These are phyloP conservation scores for Proterorhinus semilunaris DNA, from an alignment of 2,113 vertebrate genomes.

Conservation along the genomic window DNA sequence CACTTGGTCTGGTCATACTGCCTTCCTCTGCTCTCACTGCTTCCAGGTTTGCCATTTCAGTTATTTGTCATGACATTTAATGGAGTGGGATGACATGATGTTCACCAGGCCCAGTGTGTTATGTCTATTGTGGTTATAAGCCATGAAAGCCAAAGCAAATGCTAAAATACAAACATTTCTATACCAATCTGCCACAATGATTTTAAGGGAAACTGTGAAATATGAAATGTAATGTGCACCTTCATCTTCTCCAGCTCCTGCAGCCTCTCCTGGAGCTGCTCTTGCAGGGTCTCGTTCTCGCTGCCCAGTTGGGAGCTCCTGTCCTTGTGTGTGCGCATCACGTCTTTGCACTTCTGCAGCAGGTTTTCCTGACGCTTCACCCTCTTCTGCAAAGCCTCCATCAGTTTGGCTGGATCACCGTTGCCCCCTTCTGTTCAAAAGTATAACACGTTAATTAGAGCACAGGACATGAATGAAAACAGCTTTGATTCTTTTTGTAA, in stretches of 20 bases:
- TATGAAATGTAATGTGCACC: slow-evolving; percentile 64
- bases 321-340: slow-evolving; percentile 84
- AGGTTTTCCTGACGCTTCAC: slow-evolving; percentile 90
- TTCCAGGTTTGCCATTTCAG: not conserved
- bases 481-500: too few species aligned
- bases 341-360: slow-evolving; percentile 87
- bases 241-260: slow-evolving; percentile 96
- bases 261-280: slow-evolving; percentile 91
- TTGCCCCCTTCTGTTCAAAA: slow-evolving; percentile 72
- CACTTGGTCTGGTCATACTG: not conserved
- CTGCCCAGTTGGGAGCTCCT: slow-evolving; percentile 79
- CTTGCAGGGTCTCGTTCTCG: slow-evolving; percentile 92
- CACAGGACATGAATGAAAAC: not conserved
- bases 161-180: not conserved
- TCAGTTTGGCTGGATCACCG: slow-evolving; percentile 71
- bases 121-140: too few species aligned
- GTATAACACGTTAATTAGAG: slow-evolving; percentile 23
- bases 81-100: too few species aligned
- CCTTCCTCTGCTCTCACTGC: not conserved
- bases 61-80: too few species aligned
- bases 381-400: slow-evolving; percentile 83
- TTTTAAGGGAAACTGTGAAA: not conserved
- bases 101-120: too few species aligned
- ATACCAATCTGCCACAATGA: not conserved
- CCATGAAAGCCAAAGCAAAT: not conserved